Percentiles rank a stretch among this genome's conserved stretches.
phyloP scores from a whole-genome alignment of 2,888 invertebrate genomes.

The Nematopogon swammerdamellus region DNA sequence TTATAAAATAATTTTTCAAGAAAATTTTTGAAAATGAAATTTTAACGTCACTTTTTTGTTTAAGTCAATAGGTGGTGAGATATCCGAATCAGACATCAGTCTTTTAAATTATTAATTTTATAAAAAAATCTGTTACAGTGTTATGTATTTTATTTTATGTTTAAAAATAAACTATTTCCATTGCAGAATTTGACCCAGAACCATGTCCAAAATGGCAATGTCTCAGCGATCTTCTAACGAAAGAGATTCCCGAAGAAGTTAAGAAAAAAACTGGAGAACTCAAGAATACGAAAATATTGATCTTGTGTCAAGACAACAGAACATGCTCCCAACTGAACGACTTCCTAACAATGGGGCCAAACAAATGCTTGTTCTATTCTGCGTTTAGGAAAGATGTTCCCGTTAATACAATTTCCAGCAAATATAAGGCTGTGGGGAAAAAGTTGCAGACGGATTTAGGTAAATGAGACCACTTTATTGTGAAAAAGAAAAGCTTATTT shows the following conservation, averaged over 20 bases:
- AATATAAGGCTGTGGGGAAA: conserved; percentile 34
- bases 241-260: conserved; percentile 77
- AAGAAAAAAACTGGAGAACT: conserved; percentile 38
- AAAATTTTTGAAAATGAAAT: too few species aligned
- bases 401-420: conserved; percentile 54
- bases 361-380: conserved; percentile 60
- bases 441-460: conserved; percentile 12
- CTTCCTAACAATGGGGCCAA: conserved; percentile 62
- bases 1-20: too few species aligned
- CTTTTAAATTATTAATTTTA: too few species aligned
- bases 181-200: conserved; percentile 75
- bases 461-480: too few species aligned
- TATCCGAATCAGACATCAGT: too few species aligned
- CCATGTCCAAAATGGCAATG: conserved; percentile 88
- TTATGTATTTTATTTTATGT: too few species aligned
- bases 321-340: conserved; percentile 80
- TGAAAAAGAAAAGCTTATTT: too few species aligned
- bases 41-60: too few species aligned
- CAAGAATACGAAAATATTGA: conserved; percentile 66
- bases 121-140: too few species aligned
- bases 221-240: conserved; percentile 71
- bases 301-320: conserved; percentile 79
- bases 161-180: neutral
- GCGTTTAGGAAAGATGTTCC: conserved; percentile 58
- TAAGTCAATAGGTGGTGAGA: too few species aligned